These are phyloP conservation scores for Brachionus sp. DNA, from an alignment of 1,140 invertebrate genomes.

Conservation along the genomic window DNA sequence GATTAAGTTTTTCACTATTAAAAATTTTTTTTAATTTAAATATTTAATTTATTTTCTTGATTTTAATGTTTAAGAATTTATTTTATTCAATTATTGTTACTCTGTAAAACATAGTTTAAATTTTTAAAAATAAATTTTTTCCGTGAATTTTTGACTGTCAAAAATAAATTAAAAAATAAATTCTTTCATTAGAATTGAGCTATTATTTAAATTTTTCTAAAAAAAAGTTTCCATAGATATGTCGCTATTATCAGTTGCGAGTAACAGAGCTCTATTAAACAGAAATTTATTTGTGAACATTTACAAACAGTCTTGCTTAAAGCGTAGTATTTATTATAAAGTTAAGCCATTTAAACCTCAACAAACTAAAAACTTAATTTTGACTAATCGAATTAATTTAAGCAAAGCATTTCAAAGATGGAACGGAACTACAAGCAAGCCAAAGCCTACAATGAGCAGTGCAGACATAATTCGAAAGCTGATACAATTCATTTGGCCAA, in stretches of 20 bases:
- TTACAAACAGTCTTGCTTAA: background rate
- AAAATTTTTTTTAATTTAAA: too few relatives aligned
- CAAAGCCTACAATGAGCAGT: background rate
- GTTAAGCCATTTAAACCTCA: background rate
- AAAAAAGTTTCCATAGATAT: background rate
- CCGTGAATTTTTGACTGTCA: too few relatives aligned
- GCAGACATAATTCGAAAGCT: conserved; percentile 61
- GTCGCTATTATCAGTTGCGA: background rate
- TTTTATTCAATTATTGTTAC: too few relatives aligned
- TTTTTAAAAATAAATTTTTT: too few relatives aligned
- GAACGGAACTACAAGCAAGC: background rate
- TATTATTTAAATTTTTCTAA: background rate
- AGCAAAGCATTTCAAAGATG: conserved; percentile 8
- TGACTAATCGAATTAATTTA: background rate
- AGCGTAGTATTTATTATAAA: background rate
- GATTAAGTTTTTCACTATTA: too few relatives aligned
- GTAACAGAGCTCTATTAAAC: background rate
- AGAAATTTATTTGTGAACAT: background rate
- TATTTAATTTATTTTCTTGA: too few relatives aligned
- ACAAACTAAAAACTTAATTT: conserved; percentile 1
- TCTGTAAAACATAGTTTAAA: too few relatives aligned
- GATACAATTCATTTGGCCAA: conserved; percentile 91
- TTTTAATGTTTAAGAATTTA: too few relatives aligned
- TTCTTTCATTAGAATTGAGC: background rate
- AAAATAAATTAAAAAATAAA: too few relatives aligned